These are phyloP conservation scores for Podarcis cretensis DNA, from an alignment of 2,113 vertebrate species.

Conservation along the genomic window DNA sequence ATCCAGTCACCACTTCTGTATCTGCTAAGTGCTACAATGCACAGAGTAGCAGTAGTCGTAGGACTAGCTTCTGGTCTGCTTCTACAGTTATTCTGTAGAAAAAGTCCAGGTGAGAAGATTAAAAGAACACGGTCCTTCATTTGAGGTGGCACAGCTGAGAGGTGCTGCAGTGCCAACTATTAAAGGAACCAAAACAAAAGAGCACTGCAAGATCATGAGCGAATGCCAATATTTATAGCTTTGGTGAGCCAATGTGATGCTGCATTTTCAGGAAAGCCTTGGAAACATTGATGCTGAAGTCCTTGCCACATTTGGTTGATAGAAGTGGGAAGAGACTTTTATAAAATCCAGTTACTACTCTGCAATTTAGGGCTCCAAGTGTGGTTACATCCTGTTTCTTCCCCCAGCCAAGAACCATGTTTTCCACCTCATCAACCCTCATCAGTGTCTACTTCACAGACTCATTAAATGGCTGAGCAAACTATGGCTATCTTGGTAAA, in stretches of 20 bases:
- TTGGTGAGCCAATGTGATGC: not conserved
- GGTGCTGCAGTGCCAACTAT: conserved; percentile 6
- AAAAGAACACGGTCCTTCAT: not conserved
- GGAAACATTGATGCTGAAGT: conserved; percentile 38
- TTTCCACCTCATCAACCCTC: not conserved
- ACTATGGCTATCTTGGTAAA: not conserved
- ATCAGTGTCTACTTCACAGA: not conserved
- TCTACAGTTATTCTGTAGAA: conserved; percentile 7
- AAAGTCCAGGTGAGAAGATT: not conserved
- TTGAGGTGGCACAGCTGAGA: conserved; percentile 8
- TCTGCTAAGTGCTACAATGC: conserved; percentile 10
- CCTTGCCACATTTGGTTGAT: not conserved
- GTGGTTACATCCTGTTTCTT: not conserved
- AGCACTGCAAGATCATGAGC: not conserved
- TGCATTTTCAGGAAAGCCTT: conserved; percentile 29
- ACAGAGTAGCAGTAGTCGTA: not conserved
- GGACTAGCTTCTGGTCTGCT: not conserved
- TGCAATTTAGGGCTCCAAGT: not conserved
- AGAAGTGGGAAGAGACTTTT: not conserved
- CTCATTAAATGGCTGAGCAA: conserved; percentile 5
- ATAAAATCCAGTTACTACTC: conserved; percentile 5
- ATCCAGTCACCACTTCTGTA: not conserved
- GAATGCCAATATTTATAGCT: not conserved
- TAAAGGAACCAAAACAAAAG: not conserved
- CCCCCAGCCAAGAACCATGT: not conserved